Conservation (phyloP, 2,888 invertebrate genomes). For the Pimpla rufipes region DNA sequence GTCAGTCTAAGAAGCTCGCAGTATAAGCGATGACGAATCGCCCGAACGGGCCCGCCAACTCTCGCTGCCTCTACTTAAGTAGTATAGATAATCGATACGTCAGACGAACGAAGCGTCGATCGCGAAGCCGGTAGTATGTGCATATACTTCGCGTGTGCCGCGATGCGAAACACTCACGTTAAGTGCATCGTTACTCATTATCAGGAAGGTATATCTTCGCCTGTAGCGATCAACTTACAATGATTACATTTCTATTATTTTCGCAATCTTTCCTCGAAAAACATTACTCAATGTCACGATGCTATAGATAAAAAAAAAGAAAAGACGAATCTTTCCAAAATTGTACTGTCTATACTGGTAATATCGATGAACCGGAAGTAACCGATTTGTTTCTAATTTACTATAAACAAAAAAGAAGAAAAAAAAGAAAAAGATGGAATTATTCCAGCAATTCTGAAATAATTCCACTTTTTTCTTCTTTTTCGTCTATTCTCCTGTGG, state of each 20-base stretch:
- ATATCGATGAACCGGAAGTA: slow-evolving; percentile 54
- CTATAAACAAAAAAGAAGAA: too few relatives aligned
- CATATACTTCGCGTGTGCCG: slow-evolving; percentile 32
- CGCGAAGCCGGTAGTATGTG: slow-evolving; percentile 37
- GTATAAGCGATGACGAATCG: slow-evolving; percentile 27
- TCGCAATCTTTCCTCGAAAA: not conserved
- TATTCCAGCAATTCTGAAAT: too few relatives aligned
- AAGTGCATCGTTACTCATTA: slow-evolving; percentile 60
- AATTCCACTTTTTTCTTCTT: too few relatives aligned
- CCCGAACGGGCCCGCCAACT: slow-evolving; percentile 26
- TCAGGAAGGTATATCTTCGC: slow-evolving; percentile 38
- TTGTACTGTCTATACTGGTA: not conserved
- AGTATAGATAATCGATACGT: slow-evolving; percentile 68
- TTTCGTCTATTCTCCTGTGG: slow-evolving; percentile 14
- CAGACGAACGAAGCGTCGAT: slow-evolving; percentile 54
- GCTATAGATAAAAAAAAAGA: not conserved
- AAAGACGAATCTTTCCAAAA: too few relatives aligned
- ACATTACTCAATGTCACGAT: not conserved
- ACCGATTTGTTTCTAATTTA: too few relatives aligned
- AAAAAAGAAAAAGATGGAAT: too few relatives aligned
- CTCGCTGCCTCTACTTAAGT: slow-evolving; percentile 52
- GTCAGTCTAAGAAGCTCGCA: not conserved
- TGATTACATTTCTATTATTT: slow-evolving; percentile 1
- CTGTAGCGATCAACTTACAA: not conserved
- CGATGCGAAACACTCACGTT: slow-evolving; percentile 41